phyloP scores from a whole-genome alignment of 2,113 vertebrate genomes.

The Ochotona princeps region DNA sequence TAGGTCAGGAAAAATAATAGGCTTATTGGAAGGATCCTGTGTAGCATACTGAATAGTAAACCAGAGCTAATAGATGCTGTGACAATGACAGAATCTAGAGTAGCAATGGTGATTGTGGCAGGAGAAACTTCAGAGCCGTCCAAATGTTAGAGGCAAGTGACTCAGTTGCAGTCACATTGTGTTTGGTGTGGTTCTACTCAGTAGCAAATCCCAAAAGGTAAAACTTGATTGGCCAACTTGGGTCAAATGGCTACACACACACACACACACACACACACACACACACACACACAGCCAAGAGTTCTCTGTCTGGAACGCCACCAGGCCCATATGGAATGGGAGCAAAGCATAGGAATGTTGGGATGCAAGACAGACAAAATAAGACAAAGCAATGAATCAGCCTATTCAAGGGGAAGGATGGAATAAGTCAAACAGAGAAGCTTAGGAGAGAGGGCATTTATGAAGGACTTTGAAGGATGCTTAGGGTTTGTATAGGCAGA shows the following conservation, averaged over 20 bases:
- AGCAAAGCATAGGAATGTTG: not conserved
- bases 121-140: not conserved
- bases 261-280: no score
- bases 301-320: not conserved
- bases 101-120: not conserved
- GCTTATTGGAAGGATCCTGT: not conserved
- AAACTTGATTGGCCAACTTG: not conserved
- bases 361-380: not conserved
- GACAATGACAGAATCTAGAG: not conserved
- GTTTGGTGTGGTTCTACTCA: not conserved
- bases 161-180: no score
- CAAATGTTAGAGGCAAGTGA: accelerated
- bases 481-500: not conserved
- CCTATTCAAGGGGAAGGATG: not conserved
- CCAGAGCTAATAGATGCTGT: not conserved
- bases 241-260: not conserved
- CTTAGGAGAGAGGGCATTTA: not conserved
- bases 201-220: not conserved
- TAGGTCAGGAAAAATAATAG: not conserved
- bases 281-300: not conserved
- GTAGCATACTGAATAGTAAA: not conserved
- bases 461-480: not conserved
- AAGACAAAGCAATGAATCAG: no score
- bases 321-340: not conserved
- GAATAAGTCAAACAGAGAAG: not conserved